These are phyloP conservation scores for Drosophila bifasciata DNA, from an alignment of 1,140 invertebrate species.

Conservation along the genomic window DNA sequence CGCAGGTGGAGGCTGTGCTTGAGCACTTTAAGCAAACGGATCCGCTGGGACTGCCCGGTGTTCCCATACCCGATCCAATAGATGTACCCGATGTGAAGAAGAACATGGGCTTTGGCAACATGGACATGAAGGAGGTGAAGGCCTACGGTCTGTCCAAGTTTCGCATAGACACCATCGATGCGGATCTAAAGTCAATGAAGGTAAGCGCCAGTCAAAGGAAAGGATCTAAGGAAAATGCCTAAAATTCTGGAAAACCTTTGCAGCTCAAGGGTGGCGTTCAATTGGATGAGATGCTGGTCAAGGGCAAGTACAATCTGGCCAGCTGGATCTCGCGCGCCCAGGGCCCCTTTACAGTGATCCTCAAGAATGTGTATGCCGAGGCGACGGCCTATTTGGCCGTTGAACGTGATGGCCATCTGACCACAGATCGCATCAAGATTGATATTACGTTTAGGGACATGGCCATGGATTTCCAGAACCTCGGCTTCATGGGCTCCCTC, in stretches of 20 bases:
- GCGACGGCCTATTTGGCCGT: slow-evolving; percentile 89
- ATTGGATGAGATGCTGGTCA: slow-evolving; percentile 88
- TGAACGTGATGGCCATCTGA: slow-evolving; percentile 89
- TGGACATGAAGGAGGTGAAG: slow-evolving; percentile 89
- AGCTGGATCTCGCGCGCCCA: slow-evolving; percentile 88
- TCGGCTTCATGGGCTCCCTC: slow-evolving; percentile 89
- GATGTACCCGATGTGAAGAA: slow-evolving; percentile 91
- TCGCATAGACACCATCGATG: slow-evolving; percentile 88
- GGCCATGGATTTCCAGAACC: slow-evolving; percentile 91
- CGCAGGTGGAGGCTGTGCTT: slow-evolving; percentile 89
- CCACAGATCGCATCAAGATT: slow-evolving; percentile 91
- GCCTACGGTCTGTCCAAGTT: slow-evolving; percentile 92
- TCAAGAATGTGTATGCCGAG: slow-evolving; percentile 88
- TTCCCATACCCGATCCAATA: slow-evolving; percentile 91
- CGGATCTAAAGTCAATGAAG: slow-evolving; percentile 88
- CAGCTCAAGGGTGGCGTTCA: slow-evolving; percentile 88
- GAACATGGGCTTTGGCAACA: slow-evolving; percentile 88
- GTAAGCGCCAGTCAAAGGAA: slow-evolving; percentile 71
- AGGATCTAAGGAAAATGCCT: background rate
- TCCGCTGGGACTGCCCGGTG: slow-evolving; percentile 90
- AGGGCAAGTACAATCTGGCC: slow-evolving; percentile 90
- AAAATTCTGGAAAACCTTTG: background rate
- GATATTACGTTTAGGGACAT: slow-evolving; percentile 92
- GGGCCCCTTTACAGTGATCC: slow-evolving; percentile 90
- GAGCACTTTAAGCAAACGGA: slow-evolving; percentile 93